A percentile compares a stretch with the other conserved stretches of the same genome.
phyloP scores from a whole-genome alignment of 2,113 vertebrate species.

The Neoarius graeffei region DNA sequence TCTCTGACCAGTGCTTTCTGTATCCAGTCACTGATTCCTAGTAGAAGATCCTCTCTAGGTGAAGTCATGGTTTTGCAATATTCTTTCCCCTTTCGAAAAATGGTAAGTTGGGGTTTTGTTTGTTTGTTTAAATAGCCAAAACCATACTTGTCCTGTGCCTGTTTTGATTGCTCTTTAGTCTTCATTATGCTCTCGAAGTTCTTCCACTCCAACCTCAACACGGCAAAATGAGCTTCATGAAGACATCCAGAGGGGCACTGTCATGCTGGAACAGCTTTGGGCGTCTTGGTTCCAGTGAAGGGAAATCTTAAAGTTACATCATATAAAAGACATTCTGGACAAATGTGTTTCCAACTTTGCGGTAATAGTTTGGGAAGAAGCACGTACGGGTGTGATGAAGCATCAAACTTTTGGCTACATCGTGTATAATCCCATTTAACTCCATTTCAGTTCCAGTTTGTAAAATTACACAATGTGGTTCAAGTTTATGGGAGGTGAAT shows the following conservation, averaged over 20 bases:
- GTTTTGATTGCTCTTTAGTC: neutral
- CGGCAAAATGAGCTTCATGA: neutral
- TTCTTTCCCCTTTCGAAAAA: neutral
- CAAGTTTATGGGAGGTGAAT: neutral
- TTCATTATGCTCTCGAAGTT: neutral
- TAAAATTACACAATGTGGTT: neutral
- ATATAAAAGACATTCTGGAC: neutral
- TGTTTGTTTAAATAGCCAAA: neutral
- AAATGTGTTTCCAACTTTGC: neutral
- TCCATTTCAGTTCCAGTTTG: neutral
- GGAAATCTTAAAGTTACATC: neutral
- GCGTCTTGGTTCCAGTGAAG: neutral
- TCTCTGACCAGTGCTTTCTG: neutral
- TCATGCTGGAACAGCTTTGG: neutral
- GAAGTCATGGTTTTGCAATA: neutral
- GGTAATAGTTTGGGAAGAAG: neutral
- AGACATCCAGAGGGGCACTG: neutral
- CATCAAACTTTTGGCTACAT: neutral
- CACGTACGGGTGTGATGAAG: neutral
- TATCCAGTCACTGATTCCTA: neutral
- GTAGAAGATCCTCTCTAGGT: neutral
- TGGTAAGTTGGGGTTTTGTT: neutral
- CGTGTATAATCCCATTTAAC: neutral
- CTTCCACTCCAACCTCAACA: neutral
- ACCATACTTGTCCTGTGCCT: neutral